Percentiles rank a stretch among this genome's conserved stretches.
These are phyloP conservation scores for Lasioglossum figueresi DNA, from an alignment of 2,888 invertebrate species.

Conservation along the genomic window DNA sequence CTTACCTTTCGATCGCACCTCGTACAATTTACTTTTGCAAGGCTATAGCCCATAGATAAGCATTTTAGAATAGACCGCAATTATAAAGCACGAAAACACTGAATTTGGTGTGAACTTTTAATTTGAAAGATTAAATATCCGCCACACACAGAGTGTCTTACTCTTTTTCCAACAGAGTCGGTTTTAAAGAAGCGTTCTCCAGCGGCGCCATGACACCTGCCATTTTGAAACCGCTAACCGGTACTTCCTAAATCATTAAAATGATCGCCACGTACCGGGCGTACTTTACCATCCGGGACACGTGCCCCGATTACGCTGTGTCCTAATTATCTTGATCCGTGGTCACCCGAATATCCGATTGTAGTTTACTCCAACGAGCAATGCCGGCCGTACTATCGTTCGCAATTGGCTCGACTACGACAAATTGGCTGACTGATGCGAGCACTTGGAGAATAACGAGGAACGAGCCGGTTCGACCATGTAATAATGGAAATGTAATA, in stretches of 20 bases:
- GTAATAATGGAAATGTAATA: neutral
- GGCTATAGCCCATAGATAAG: too few species aligned
- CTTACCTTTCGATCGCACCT: too few species aligned
- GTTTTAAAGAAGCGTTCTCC: neutral
- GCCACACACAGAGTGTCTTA: too few species aligned
- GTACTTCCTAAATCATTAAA: conserved; percentile 72
- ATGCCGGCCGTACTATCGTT: conserved; percentile 30
- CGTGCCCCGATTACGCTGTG: conserved; percentile 71
- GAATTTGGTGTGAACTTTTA: neutral
- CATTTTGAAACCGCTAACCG: conserved; percentile 6
- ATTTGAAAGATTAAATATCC: neutral
- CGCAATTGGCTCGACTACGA: conserved; percentile 50
- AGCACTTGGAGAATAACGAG: conserved; percentile 42
- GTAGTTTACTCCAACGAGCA: conserved; percentile 60
- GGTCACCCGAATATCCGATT: conserved; percentile 71
- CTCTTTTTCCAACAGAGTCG: neutral
- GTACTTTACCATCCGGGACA: conserved; percentile 71
- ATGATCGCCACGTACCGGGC: conserved; percentile 73
- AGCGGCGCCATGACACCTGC: neutral
- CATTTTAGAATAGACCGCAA: too few species aligned
- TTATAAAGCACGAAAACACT: neutral
- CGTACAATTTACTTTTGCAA: too few species aligned
- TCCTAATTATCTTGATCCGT: conserved; percentile 76
- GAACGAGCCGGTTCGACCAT: conserved; percentile 12
- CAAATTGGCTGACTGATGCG: conserved; percentile 51